Evolutionary conservation across 1,140 invertebrate genomes (phyloP), one percentile per base, ranked within the genome.

Genomic region (Zaprionus tsacasi): DNA sequence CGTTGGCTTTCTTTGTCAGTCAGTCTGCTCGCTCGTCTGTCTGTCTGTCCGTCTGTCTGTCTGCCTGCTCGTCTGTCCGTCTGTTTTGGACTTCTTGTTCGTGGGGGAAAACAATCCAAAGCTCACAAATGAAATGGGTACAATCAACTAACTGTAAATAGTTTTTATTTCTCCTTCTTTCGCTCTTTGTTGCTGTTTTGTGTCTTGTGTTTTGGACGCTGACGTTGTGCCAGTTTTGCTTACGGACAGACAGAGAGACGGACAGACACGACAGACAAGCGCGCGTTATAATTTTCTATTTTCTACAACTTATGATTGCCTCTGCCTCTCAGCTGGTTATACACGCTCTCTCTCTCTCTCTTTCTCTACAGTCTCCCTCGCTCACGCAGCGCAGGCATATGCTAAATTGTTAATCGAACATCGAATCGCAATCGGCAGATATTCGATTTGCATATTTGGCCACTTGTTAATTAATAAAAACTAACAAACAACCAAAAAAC

Each of bases 121-220:
- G 82, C 77, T 74, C 76, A 80, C 79, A 87, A 86, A 87, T 81
- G 80, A 81, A 89, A 89, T 89, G 85, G 85, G 85, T 82, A 89
- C 85, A 89, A 89, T 89, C 81, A 89, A 81, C 86, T 89, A 89
- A 89, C 85, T 85, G 85, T 89, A 89, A 79, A 85, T 88, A 76
- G 73, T 70, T 80, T 87, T 88, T 88, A 68, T 80, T 80, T 78
- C 64, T 59, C 36, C 50, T 66, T 36, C 54, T 21, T 27, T 65
- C 63, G 25, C 69, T 70, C 35, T 64, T 55, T 80, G 67, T 77
- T 77, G 70, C 52, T 40, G 38, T 40, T 82, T 30, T 30, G 27
- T 30, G 27, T 30, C 27, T 72, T 73, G 64, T 73, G 55, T 66
- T 76, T 69, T 50, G 63, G 70, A 60, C 55, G 27, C 56, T 45